phyloP scores from a whole-genome alignment of 2,797 vertebrate genomes.

The Synanceia verrucosa region DNA sequence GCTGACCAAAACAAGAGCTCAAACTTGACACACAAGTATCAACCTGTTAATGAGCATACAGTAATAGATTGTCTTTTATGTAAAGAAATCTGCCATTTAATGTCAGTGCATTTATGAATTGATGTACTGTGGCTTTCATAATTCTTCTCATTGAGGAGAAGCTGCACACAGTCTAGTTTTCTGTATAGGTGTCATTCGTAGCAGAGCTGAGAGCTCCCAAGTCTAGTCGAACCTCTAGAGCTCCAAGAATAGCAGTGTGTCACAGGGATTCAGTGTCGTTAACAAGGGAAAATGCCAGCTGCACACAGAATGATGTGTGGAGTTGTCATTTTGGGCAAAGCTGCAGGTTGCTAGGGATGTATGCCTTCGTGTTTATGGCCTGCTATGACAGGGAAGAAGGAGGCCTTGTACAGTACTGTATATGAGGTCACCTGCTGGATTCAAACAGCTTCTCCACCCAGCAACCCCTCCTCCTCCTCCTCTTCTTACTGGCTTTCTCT shows the following conservation, averaged over 20 bases:
- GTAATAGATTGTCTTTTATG: too few relatives aligned
- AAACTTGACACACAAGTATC: too few relatives aligned
- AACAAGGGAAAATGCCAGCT: slow-evolving; percentile 43
- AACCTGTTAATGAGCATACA: too few relatives aligned
- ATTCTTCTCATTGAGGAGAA: background rate
- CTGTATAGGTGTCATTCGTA: slow-evolving; percentile 30
- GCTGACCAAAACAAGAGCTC: too few relatives aligned
- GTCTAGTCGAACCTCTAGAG: slow-evolving; percentile 39
- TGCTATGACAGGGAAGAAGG: slow-evolving; percentile 30
- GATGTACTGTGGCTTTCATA: background rate
- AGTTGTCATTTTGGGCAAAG: slow-evolving; percentile 48
- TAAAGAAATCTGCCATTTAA: slow-evolving; percentile 8
- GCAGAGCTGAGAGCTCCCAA: slow-evolving; percentile 42
- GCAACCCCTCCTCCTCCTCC: slow-evolving; percentile 13
- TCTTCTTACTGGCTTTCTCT: slow-evolving; percentile 14
- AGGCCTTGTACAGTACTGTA: slow-evolving; percentile 20
- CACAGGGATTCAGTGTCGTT: slow-evolving; percentile 45
- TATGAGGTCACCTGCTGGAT: slow-evolving; percentile 58
- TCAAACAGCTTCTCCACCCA: slow-evolving; percentile 29
- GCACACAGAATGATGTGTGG: slow-evolving; percentile 45
- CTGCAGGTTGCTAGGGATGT: slow-evolving; percentile 28
- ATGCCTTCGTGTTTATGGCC: slow-evolving; percentile 39
- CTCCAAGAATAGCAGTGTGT: slow-evolving; percentile 61
- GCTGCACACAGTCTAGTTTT: slow-evolving; percentile 20
- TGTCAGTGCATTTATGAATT: background rate